Percentiles rank a stretch among this genome's conserved stretches.
phyloP scores from a whole-genome alignment of 2,113 vertebrate genomes.

The Tricholaema leucomelas region DNA sequence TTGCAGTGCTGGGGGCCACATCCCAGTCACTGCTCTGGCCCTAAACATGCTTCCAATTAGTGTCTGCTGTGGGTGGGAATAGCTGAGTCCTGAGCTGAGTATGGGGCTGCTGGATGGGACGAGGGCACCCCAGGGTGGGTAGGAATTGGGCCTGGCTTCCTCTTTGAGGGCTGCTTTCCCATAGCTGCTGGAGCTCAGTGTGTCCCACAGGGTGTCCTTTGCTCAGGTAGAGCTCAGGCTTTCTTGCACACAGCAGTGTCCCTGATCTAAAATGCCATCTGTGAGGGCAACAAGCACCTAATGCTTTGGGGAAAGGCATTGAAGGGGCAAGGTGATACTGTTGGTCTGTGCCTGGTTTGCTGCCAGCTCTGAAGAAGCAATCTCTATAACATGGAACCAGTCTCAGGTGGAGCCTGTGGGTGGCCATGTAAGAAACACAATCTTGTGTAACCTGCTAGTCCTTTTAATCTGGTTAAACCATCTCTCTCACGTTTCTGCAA shows the following conservation, averaged over 20 bases:
- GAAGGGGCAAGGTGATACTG: accelerated
- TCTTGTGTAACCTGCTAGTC: not conserved
- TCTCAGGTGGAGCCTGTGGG: not conserved
- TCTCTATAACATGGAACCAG: not conserved
- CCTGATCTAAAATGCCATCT: accelerated
- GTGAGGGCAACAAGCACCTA: accelerated
- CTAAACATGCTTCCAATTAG: conserved; percentile 51
- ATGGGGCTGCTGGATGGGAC: not conserved
- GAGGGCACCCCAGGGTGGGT: not conserved
- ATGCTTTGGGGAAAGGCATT: accelerated
- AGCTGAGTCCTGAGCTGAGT: not conserved
- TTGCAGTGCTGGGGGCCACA: not conserved
- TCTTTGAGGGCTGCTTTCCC: not conserved
- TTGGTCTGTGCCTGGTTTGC: not conserved
- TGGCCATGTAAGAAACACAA: not conserved
- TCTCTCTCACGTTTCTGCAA: not conserved
- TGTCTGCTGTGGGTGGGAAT: conserved; percentile 15
- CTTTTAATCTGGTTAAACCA: not conserved
- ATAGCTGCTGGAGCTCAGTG: not conserved
- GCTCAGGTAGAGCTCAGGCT: not conserved
- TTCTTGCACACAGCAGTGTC: not conserved
- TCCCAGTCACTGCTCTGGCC: not conserved
- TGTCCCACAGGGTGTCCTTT: not conserved
- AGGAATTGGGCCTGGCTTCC: not conserved
- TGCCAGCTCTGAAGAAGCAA: accelerated